phyloP scores from a whole-genome alignment of 1,140 invertebrate genomes.

The Dysdera silvatica region DNA sequence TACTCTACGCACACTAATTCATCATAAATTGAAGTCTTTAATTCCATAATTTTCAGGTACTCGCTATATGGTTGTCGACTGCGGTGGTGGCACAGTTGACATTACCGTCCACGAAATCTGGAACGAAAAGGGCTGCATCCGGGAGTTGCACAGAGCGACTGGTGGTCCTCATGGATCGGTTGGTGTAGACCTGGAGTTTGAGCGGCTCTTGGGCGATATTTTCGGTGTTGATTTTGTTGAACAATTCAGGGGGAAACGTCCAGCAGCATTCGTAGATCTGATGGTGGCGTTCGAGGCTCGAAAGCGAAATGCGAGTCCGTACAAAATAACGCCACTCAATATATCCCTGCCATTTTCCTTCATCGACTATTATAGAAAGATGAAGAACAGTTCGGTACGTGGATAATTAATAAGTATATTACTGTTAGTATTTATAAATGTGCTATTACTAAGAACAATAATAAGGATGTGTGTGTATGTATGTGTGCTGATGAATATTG shows the following conservation, averaged over 20 bases:
- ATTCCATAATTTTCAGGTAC: constrained; percentile 40
- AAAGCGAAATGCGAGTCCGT: constrained; percentile 51
- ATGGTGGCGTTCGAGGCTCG: constrained; percentile 54
- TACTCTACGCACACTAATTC: background rate
- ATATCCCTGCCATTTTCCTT: constrained; percentile 55
- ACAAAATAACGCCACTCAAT: constrained; percentile 47
- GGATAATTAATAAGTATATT: too few relatives aligned
- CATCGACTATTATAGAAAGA: constrained; percentile 52
- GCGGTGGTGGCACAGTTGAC: constrained; percentile 57
- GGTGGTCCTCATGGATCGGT: constrained; percentile 53
- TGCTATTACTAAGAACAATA: too few relatives aligned
- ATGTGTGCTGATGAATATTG: too few relatives aligned
- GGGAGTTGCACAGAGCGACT: constrained; percentile 54
- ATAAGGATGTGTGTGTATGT: too few relatives aligned
- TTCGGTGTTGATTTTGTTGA: constrained; percentile 52
- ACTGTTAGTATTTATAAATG: too few relatives aligned
- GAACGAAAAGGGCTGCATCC: constrained; percentile 44
- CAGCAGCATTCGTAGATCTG: constrained; percentile 53
- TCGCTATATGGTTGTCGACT: constrained; percentile 55
- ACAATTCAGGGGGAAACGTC: constrained; percentile 48
- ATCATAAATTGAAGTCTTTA: background rate
- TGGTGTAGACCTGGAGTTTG: constrained; percentile 52
- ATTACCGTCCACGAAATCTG: constrained; percentile 56
- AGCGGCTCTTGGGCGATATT: constrained; percentile 47
- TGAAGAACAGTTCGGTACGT: constrained; percentile 38